Base-by-base conservation (phyloP, 2,888 invertebrate species). In the Pristionchus japonicus region DNA sequence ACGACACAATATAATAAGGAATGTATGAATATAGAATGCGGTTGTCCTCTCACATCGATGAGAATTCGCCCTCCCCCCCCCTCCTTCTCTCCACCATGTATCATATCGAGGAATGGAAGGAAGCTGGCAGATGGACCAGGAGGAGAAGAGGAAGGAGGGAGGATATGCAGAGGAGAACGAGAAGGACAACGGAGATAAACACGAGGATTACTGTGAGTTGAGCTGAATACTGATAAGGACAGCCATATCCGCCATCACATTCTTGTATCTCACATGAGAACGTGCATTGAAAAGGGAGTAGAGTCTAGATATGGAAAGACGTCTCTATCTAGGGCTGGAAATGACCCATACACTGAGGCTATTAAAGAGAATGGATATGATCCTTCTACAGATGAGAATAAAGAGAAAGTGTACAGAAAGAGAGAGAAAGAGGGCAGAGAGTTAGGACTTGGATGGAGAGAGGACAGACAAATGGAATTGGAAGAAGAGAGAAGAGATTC, bases 391-490 rank as follows among this genome's bases (percentile, higher is more conserved):
- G 74, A 74, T 40, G 74, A 74, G 40, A 40, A 40, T 11, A 6
- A 17, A 37, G 74, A 74, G 74, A 74, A 74, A 74, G 74, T 74
- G 40, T 40, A 70, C 34, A n/a, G 31, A 17, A 70, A 70, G 31
- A 37, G 37, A 70, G 31, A 40, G 74, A n/a, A n/a, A n/a, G n/a
- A n/a, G n/a, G n/a, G n/a, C n/a, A 40, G 43, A 43, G 34, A 70
- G 70, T 70, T n/a, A 74, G 74, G 74, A 74, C 74, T 74, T 74
- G 74, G 20, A n/a, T n/a, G 40, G 40, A 74, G 74, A 74, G 74
- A 74, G 23, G 40, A 20, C 20, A 74, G 37, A 40, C 37, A 74
- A 40, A 74, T 74, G 40, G 40, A 74, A 74, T 74, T 74, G 74
- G 37, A n/a, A 40, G 40, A 40, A 74, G n/a, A 23, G 74, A 74